Base-by-base conservation (phyloP, 2,797 vertebrate genomes). In the Calcarius lapponicus region DNA sequence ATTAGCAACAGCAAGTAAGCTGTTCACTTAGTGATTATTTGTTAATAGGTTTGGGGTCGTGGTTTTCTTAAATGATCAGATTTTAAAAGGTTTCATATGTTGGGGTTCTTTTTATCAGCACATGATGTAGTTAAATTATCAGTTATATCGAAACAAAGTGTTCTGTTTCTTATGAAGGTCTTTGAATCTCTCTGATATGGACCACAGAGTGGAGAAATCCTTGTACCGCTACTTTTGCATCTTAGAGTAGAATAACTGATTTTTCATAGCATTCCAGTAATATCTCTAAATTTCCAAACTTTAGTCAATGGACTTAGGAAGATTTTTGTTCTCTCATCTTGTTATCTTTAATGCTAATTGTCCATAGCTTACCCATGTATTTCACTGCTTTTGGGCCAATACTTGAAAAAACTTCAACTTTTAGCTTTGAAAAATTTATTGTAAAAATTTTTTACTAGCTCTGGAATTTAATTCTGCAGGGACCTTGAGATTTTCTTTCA, bases 1-100 rank as follows among this genome's bases (percentile, higher is more conserved):
- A 92, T 51, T 79, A 90, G 54, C 86, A 95, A 81, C 42, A 92
- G 85, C 90, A 96, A 96, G 96, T 73, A 93, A 97, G 64, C n/a
- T 84, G 48, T 94, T 65, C 28, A 78, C 50, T 73, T 58, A 56
- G 34, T 62, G 24, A 91, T 94, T 86, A 94, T 91, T 94, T 97
- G 36, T 84, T 96, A 74, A 70, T 25, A 4, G 13, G 15, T 65
- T 61, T 69, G 45, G 12, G 4, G 17, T 42, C 51, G 32, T 78
- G 36, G 4, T 17, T 64, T 6, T 28, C 20, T 82, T 64, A 43
- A 36, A 60, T 28, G 1, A 38, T 74, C 60, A 87, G 43, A 26
- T 80, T 92, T 96, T 76, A 67, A 79, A 74, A 58, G 14, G 6
- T 54, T 86, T 66, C 74, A 4, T 4, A 17, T 47, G 32, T 85